Base-by-base conservation (phyloP, 2,888 invertebrate species). In the Anodontia alba region DNA sequence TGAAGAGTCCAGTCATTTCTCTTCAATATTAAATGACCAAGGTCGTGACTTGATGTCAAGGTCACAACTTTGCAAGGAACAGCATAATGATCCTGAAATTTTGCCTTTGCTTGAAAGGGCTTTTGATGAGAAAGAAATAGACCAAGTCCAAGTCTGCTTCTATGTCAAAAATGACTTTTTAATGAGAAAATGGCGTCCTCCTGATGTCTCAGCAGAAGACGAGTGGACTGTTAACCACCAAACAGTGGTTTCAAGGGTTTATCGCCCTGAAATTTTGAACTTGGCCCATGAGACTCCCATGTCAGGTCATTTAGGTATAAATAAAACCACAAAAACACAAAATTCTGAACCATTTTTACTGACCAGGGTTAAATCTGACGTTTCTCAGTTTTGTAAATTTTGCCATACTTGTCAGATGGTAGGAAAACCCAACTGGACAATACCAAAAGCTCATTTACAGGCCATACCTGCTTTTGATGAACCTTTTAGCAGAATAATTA, bases 121-220 rank as follows among this genome's bases (percentile, higher is more conserved):
- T 54, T 49, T 75, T 7, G 17, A n/a, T 57, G 57, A 75, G 42
- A 38, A 75, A 29, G 76, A 86, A 51, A 67, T 38, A 26, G n/a
- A n/a, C 42, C 68, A 51, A 12, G 36, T 62, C 23, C 79, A 78
- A 5, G 73, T 80, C 17, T 76, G 80, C 74, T 86, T 57, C 73
- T 79, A 66, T 74, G 54, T 67, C n/a, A 67, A 31, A 20, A 62
- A 80, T 74, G 76, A 76, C 20, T 62, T 87, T 57, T 38, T 79
- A n/a, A 87, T 84, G 78, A 80, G 81, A 72, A 86, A 80, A 73
- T 84, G 78, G 77, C 42, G 81, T 69, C 76, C 80, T 8, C 71
- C 74, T 57, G 84, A 81, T 79, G 82, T 67, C 26, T 26, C 67
- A 67, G 51, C 77, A 62, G 66, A 73, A 31, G 71, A 87, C 15